Evolutionary conservation across 2,113 vertebrate genomes (phyloP).

Genomic region (Leptobrachium leishanense): DNA sequence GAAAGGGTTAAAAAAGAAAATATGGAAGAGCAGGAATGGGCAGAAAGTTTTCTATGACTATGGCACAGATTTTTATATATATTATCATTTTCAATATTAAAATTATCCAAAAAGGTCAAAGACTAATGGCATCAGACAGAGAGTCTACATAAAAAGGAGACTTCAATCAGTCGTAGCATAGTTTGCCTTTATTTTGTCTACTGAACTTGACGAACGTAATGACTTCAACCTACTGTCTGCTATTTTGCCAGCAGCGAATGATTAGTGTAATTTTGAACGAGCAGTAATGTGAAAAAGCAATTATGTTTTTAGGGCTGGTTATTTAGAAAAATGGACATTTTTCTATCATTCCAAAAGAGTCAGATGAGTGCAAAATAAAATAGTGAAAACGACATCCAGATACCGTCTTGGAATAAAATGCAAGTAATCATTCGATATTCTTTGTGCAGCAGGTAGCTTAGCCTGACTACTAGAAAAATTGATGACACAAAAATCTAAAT

Average conservation of each 20-base stretch:
- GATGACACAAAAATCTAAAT: neutral
- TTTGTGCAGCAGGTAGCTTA: constrained; percentile 26
- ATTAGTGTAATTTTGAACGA: constrained; percentile 54
- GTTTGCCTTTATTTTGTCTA: constrained; percentile 48
- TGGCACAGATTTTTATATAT: constrained; percentile 20
- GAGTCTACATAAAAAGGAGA: constrained; percentile 37
- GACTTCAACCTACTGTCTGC: constrained; percentile 52
- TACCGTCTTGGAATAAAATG: constrained; percentile 24
- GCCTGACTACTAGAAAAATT: neutral
- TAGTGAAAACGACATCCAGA: constrained; percentile 23
- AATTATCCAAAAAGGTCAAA: constrained; percentile 47
- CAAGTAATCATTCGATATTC: constrained; percentile 39
- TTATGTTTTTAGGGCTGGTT: constrained; percentile 48
- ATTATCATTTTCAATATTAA: constrained; percentile 40
- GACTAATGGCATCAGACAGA: constrained; percentile 46
- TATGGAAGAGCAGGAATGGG: too few species aligned
- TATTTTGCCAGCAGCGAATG: constrained; percentile 50
- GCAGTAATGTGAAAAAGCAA: constrained; percentile 53
- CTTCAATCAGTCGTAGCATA: constrained; percentile 40
- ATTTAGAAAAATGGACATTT: constrained; percentile 52
- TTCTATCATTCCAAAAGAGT: constrained; percentile 22
- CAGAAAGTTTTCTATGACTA: constrained; percentile 17
- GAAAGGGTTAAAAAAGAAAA: too few species aligned
- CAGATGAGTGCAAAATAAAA: constrained; percentile 49
- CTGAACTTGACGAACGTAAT: constrained; percentile 51